Evolutionary conservation across 1,140 invertebrate species (phyloP), one percentile per base, ranked within the genome.

Genomic region (Dysdera silvatica): DNA sequence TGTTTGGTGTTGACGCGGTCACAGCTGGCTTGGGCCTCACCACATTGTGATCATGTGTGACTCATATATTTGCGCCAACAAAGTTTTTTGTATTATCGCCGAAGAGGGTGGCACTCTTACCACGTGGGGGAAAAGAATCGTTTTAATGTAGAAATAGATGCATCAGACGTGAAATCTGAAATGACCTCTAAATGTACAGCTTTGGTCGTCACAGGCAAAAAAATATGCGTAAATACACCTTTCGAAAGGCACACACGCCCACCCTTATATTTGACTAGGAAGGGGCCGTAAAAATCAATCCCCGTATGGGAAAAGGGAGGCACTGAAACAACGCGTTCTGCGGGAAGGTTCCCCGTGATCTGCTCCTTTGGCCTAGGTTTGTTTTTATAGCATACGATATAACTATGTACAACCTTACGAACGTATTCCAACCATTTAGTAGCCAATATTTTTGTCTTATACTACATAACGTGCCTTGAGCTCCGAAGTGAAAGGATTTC

Each of bases 181-280:
- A 75, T 71, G 68, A 64, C 66, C 74, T 72, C 78, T 69, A 74
- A 71, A 75, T 77, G 77, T 70, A 70, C 74, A 70, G 73, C 73
- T 74, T 68, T 77, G 0, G 74, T 75, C 3, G 65, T 35, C 24
- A 79, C 72, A 56, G 77, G 80, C 6, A 79, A 68, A 59, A 79
- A 80, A 29, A 5, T 37, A 37, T 28, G 43, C 0, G 43, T n/a
- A 43, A 29, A 41, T 1, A 41, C 40, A 4, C 40, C 26, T 35
- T 54, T 31, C 0, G 40, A 37, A 37, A n/a, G 8, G n/a, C 35
- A 8, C 35, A 8, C n/a, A 37, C n/a, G 35, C 35, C n/a, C 8
- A 37, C 8, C 35, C 35, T 37, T 37, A 37, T 37, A 10, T 8
- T 37, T 37, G n/a, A 37, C n/a, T 10, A 37, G 35, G n/a, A 37